Percentiles rank a stretch among this genome's conserved stretches.
phyloP scores from a whole-genome alignment of 1,140 invertebrate species.

The Telenomus remus region DNA sequence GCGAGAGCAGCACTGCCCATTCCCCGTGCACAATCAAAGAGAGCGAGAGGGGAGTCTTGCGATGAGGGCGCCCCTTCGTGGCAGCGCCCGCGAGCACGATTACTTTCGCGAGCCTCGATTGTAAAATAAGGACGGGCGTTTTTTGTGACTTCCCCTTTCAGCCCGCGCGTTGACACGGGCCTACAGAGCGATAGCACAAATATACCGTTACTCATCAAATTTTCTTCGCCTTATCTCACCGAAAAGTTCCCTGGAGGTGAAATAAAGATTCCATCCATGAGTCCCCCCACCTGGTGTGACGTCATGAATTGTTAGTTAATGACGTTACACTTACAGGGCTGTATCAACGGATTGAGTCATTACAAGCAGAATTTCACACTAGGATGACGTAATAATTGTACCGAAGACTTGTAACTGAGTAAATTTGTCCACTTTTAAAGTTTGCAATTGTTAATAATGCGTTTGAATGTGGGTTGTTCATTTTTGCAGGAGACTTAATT shows the following conservation, averaged over 20 bases:
- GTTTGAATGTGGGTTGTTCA: no score
- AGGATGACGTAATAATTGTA: no score
- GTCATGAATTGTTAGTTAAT: no score
- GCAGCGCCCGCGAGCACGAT: slow-evolving; percentile 21
- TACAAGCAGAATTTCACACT: no score
- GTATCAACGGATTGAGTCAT: no score
- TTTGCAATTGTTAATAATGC: no score
- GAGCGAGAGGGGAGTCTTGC: slow-evolving; percentile 1
- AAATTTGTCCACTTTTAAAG: no score
- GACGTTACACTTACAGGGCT: no score
- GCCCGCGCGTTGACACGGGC: slow-evolving; percentile 5
- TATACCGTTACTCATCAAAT: slow-evolving; percentile 37
- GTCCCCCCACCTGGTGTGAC: no score
- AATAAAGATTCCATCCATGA: no score
- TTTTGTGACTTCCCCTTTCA: slow-evolving; percentile 13
- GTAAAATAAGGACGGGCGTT: slow-evolving; percentile 36
- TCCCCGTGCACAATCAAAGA: slow-evolving; percentile 11
- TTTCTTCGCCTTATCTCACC: slow-evolving; percentile 21
- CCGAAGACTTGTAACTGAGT: no score
- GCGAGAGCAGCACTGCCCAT: slow-evolving; percentile 13
- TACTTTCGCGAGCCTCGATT: slow-evolving; percentile 30
- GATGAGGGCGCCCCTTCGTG: slow-evolving; percentile 14
- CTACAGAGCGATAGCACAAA: slow-evolving; percentile 6
- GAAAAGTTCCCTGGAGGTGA: no score
- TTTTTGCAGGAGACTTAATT: background rate